phyloP scores from a whole-genome alignment of 2,797 vertebrate genomes.

The Acrossocheilus fasciatus region DNA sequence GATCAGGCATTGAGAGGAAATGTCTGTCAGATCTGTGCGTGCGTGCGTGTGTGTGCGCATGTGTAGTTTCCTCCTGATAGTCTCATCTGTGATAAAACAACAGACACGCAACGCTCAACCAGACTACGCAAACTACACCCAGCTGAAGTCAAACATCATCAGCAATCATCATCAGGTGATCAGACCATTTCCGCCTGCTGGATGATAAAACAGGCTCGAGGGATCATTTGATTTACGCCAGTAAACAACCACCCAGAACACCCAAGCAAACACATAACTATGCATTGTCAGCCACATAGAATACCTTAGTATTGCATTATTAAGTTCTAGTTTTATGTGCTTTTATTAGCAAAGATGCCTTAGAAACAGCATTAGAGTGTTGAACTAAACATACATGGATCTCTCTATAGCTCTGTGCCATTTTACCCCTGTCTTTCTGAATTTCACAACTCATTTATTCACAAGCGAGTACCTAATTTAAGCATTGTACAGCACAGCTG shows the following conservation, averaged over 20 bases:
- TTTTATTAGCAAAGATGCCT: not conserved
- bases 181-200: not conserved
- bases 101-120: slow-evolving; percentile 2
- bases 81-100: slow-evolving; percentile 28
- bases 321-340: not conserved
- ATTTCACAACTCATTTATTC: slow-evolving; percentile 29
- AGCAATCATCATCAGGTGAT: slow-evolving; percentile 5
- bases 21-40: slow-evolving; percentile 7
- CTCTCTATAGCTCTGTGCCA: not conserved
- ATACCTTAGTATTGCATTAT: not conserved
- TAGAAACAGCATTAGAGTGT: not conserved
- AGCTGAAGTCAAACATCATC: not conserved
- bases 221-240: not conserved
- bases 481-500: slow-evolving; percentile 23
- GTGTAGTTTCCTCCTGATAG: slow-evolving; percentile 44
- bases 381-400: not conserved
- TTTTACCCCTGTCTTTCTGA: not conserved
- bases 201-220: not conserved
- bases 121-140: slow-evolving; percentile 5
- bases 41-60: slow-evolving; percentile 61
- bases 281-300: no score
- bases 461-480: not conserved
- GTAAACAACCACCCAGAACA: not conserved
- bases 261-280: not conserved
- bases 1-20: slow-evolving; percentile 27